Conservation (phyloP, 2,113 vertebrate genomes). For the Nothocercus julius region DNA sequence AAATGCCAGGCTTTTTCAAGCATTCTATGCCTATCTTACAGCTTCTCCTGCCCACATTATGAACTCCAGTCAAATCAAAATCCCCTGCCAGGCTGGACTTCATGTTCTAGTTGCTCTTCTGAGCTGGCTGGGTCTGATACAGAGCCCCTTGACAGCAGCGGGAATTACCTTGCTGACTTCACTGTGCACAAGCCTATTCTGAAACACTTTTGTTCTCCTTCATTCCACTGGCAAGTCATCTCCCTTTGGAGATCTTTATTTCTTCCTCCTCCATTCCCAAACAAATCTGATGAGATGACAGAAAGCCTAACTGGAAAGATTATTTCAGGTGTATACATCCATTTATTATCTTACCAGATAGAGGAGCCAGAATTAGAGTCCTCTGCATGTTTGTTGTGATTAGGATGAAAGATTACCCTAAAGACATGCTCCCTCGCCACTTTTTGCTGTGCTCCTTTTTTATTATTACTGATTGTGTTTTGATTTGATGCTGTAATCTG, state of each 20-base stretch:
- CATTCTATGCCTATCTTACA: background rate
- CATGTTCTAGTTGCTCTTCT: background rate
- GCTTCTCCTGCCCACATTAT: background rate
- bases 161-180: background rate
- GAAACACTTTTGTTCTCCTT: background rate
- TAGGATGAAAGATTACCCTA: rapidly evolving
- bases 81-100: rapidly evolving
- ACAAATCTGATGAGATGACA: background rate
- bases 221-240: background rate
- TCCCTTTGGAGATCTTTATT: background rate
- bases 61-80: background rate
- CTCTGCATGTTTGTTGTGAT: background rate
- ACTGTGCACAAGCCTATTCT: background rate
- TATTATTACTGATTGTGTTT: background rate
- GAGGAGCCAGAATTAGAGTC: background rate
- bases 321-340: background rate
- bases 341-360: background rate
- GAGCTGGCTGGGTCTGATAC: background rate
- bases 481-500: background rate
- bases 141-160: background rate
- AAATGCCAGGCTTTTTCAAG: background rate
- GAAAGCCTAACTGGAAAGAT: background rate
- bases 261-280: background rate
- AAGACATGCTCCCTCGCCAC: background rate
- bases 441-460: background rate